Evolutionary conservation across 2,113 vertebrate species (phyloP).

Genomic region (Ciconia stormi): DNA sequence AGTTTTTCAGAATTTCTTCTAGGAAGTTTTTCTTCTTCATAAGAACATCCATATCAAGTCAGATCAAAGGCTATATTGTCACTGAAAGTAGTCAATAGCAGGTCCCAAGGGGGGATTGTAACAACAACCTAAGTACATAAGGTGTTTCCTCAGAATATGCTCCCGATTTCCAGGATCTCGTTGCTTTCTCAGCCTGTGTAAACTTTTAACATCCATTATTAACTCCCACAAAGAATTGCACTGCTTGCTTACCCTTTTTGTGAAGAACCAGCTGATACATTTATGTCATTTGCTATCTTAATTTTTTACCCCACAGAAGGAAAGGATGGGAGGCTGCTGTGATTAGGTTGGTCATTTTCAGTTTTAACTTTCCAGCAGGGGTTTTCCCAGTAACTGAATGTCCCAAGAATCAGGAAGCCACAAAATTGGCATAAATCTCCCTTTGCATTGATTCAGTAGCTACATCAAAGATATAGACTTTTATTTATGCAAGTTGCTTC

Average conservation of each 20-base stretch:
- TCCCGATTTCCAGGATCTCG: neutral
- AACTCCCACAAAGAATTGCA: neutral
- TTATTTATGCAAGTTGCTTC: conserved; percentile 20
- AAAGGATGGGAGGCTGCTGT: neutral
- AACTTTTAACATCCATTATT: neutral
- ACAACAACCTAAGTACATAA: neutral
- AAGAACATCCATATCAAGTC: neutral
- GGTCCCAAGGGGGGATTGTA: neutral
- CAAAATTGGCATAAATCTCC: neutral
- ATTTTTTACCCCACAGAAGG: neutral
- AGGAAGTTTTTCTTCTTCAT: neutral
- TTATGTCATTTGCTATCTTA: neutral
- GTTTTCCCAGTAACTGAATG: neutral
- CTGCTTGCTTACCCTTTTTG: neutral
- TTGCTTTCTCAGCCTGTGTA: neutral
- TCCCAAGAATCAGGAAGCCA: neutral
- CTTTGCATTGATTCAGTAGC: neutral
- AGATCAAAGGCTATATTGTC: neutral
- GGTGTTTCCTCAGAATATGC: neutral
- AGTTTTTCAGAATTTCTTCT: neutral
- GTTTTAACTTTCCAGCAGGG: neutral
- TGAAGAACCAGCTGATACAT: neutral
- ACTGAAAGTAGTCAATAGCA: neutral
- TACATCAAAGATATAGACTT: neutral
- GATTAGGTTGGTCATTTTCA: neutral